Percentiles rank a stretch among this genome's conserved stretches.
Conservation (phyloP, 2,113 vertebrate species). For the Trichomycterus rosablanca region DNA sequence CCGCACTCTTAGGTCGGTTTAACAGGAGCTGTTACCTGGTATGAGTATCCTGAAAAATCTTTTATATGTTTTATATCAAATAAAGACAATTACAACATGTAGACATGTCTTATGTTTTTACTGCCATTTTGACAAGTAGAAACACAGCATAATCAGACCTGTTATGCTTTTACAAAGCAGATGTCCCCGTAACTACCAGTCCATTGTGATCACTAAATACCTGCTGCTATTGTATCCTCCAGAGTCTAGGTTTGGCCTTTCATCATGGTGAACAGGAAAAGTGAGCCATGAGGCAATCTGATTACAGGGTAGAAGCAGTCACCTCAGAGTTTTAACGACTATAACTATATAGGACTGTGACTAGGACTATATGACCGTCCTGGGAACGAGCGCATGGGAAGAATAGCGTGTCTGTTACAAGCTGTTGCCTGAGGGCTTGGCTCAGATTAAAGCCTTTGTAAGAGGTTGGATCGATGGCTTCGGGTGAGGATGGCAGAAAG, state of each 20-base stretch:
- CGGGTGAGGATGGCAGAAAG: conserved; percentile 33
- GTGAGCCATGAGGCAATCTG: conserved; percentile 33
- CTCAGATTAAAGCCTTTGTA: conserved; percentile 40
- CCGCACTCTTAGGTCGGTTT: too few relatives aligned
- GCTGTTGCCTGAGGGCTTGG: conserved; percentile 38
- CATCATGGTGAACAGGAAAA: conserved; percentile 40
- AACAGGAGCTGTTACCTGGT: too few relatives aligned
- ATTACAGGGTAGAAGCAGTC: conserved; percentile 48
- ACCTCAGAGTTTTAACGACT: conserved; percentile 42
- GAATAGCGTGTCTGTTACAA: conserved; percentile 44
- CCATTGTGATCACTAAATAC: conserved; percentile 22
- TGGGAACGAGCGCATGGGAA: conserved; percentile 34
- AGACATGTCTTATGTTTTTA: not conserved
- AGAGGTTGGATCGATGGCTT: conserved; percentile 44
- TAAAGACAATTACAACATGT: conserved; percentile 8
- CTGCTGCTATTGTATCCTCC: conserved; percentile 34
- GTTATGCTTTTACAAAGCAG: conserved; percentile 10
- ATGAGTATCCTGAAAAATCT: too few relatives aligned
- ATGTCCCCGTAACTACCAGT: conserved; percentile 12
- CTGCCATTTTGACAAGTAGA: conserved; percentile 21
- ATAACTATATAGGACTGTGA: too few relatives aligned
- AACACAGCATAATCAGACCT: conserved; percentile 7
- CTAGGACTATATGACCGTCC: conserved; percentile 44
- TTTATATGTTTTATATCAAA: not conserved
- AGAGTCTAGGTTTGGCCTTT: conserved; percentile 25